Base-by-base conservation (phyloP, 2,113 vertebrate genomes). In the Haemorhous mexicanus region DNA sequence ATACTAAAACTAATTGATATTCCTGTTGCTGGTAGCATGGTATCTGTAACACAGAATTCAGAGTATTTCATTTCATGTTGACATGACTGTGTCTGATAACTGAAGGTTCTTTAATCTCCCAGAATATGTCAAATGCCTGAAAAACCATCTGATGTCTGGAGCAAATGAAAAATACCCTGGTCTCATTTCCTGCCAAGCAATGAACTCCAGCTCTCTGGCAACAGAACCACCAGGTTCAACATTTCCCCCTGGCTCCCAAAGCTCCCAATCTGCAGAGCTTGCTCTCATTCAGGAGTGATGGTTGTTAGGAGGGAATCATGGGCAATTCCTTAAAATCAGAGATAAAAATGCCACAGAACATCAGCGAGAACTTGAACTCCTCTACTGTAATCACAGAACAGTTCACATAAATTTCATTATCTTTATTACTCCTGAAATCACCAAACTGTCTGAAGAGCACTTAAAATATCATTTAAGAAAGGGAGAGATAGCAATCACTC, bases 141-240 rank as follows among this genome's bases (percentile, higher is more conserved):
- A 91, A 90, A 68, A 7, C 13, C 70, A 93, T 63, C 81, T 91
- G 52, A 82, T 91, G 61, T 87, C 92, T 67, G 73, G 67, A 94
- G 67, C 28, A 84, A 86, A 84, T 62, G 30, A 81, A 66, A 90
- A 93, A 92, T 13, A 88, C 41, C 67, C 46, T 6, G 56, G 3
- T 70, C 56, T 83, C 19, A 24, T 67, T 86, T 89, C 83, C 86
- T 94, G 68, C 76, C 67, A 84, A 84, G 86, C 59, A 62, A 37
- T 13, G 55, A 92, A 69, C 67, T 93, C 64, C 7, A 32, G 64
- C 82, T 89, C 74, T 79, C 39, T 39, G 75, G 69, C 69, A 90
- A 43, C 75, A 62, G 75, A 68, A 66, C 2, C 0, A 0, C 10
- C 83, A 94, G 33, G 52, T 75, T 63, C 6, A 77, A 62, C 68